Conservation (phyloP, 2,888 invertebrate species). For the Scaeva pyrastri region DNA sequence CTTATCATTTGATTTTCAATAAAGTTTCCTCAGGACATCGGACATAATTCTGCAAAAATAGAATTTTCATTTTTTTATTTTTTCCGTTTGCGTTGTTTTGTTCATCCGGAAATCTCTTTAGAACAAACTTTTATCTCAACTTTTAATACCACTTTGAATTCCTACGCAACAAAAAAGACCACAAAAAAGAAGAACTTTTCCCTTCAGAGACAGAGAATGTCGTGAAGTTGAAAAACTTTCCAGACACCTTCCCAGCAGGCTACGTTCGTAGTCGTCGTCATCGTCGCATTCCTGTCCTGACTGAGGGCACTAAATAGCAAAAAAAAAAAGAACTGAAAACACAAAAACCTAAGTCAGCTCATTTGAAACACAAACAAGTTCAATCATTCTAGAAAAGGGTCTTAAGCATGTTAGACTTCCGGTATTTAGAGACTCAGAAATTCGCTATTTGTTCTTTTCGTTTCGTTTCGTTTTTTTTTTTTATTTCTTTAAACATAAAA, state of each 20-base stretch:
- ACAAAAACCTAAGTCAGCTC: slow-evolving; percentile 13
- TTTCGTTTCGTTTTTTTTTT: slow-evolving; percentile 8
- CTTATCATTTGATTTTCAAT: slow-evolving; percentile 4
- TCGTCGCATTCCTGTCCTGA: not conserved
- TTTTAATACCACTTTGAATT: slow-evolving; percentile 34
- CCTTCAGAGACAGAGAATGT: not conserved
- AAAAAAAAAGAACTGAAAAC: not conserved
- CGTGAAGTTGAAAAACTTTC: slow-evolving; percentile 46
- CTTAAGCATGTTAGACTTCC: slow-evolving; percentile 67
- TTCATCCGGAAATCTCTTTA: not conserved
- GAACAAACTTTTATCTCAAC: slow-evolving; percentile 49
- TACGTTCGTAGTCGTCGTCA: too few relatives aligned
- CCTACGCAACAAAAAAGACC: not conserved
- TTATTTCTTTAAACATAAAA: not conserved
- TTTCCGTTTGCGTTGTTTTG: not conserved
- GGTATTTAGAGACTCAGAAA: slow-evolving; percentile 50
- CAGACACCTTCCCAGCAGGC: slow-evolving; percentile 47
- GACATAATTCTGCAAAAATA: not conserved
- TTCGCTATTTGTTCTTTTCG: slow-evolving; percentile 40
- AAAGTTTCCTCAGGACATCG: not conserved
- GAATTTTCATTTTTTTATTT: not conserved
- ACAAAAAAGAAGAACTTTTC: slow-evolving; percentile 15
- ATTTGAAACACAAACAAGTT: slow-evolving; percentile 43
- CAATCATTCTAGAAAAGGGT: slow-evolving; percentile 50
- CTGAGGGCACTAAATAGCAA: not conserved